These are phyloP conservation scores for Brachionus asplanchnoidis DNA, from an alignment of 1,140 invertebrate genomes.

Conservation along the genomic window DNA sequence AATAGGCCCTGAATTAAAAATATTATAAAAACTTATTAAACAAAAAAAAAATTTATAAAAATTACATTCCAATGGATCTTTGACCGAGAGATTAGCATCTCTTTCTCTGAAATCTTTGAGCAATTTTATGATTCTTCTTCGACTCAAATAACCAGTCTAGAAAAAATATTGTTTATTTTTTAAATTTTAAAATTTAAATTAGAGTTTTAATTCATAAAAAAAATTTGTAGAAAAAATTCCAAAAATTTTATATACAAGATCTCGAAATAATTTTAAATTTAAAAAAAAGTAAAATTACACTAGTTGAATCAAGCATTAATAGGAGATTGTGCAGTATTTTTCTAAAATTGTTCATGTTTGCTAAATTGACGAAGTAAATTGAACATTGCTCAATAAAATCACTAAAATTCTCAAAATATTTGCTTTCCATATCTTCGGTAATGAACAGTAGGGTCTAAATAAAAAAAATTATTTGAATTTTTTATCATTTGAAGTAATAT, in stretches of 20 bases:
- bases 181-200: no score
- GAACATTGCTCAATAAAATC: constrained; percentile 28
- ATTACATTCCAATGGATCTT: constrained; percentile 23
- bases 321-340: not conserved
- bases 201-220: no score
- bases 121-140: constrained; percentile 23
- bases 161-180: not conserved
- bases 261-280: not conserved
- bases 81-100: not conserved
- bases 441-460: not conserved
- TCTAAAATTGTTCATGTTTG: not conserved
- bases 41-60: not conserved
- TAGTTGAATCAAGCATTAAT: not conserved
- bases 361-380: constrained; percentile 19
- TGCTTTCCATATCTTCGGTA: not conserved
- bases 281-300: not conserved
- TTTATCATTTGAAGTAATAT: not conserved
- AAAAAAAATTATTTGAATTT: not conserved
- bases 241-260: not conserved
- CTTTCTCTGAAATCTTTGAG: constrained; percentile 8
- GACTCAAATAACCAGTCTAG: constrained; percentile 26
- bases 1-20: not conserved
- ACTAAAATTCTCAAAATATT: not conserved
- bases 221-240: not conserved
- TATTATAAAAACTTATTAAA: no score